phyloP scores from a whole-genome alignment of 2,113 vertebrate genomes.

The Eleginops maclovinus region DNA sequence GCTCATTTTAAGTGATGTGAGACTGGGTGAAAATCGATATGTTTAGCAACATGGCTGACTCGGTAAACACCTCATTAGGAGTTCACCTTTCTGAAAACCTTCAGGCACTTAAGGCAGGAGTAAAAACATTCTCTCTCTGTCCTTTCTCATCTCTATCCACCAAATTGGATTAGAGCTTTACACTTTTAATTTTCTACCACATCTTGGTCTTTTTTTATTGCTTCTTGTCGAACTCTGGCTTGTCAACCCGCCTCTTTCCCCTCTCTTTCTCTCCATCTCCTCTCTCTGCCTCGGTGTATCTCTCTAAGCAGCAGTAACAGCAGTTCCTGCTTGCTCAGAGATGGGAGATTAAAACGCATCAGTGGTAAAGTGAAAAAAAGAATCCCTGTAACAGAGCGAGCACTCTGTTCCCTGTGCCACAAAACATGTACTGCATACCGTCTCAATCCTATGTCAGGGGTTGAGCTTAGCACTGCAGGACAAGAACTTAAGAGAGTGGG shows the following conservation, averaged over 20 bases:
- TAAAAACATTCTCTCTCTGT: conserved; percentile 25
- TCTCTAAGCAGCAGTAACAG: conserved; percentile 39
- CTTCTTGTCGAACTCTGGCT: conserved; percentile 1
- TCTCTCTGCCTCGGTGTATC: neutral
- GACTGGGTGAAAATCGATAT: conserved; percentile 55
- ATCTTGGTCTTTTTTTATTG: neutral
- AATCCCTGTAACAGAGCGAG: conserved; percentile 11
- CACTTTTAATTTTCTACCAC: conserved; percentile 14
- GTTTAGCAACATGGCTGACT: conserved; percentile 62
- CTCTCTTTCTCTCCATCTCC: neutral
- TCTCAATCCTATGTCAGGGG: conserved; percentile 55
- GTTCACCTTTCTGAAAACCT: conserved; percentile 64
- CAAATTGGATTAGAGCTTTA: conserved; percentile 5
- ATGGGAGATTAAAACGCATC: conserved; percentile 64
- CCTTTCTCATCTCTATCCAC: conserved; percentile 20
- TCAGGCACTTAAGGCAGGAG: conserved; percentile 37
- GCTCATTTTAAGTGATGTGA: conserved; percentile 50
- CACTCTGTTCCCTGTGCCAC: conserved; percentile 44
- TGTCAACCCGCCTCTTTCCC: conserved; percentile 24
- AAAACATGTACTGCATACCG: conserved; percentile 44
- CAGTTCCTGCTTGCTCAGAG: conserved; percentile 41
- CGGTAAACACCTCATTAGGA: conserved; percentile 69
- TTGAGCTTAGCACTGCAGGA: conserved; percentile 50
- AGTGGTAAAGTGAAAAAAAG: conserved; percentile 14
- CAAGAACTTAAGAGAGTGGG: conserved; percentile 30